Conservation (phyloP, 2,888 invertebrate species). For the Oligia latruncula region DNA sequence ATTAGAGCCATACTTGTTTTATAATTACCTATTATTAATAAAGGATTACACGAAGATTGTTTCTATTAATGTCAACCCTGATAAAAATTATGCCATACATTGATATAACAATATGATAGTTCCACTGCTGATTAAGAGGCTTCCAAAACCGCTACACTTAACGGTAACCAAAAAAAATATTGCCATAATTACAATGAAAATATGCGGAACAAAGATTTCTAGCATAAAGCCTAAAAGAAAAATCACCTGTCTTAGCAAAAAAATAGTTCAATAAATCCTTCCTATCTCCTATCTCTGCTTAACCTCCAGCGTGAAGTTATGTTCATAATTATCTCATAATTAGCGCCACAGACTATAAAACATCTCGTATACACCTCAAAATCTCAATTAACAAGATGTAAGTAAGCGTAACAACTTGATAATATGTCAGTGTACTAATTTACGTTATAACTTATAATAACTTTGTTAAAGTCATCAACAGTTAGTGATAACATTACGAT, state of each 20-base stretch:
- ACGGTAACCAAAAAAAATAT: not conserved
- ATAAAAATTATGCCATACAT: not conserved
- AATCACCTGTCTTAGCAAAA: slow-evolving; percentile 7
- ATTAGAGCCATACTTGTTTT: not conserved
- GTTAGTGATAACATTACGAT: slow-evolving; percentile 47
- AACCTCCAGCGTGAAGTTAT: slow-evolving; percentile 40
- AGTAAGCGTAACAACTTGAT: slow-evolving; percentile 30
- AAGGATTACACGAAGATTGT: not conserved
- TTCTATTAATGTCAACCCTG: not conserved
- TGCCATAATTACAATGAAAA: slow-evolving; percentile 2
- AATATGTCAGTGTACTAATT: slow-evolving; percentile 42
- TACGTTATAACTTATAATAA: slow-evolving; percentile 50
- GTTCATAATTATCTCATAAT: slow-evolving; percentile 50
- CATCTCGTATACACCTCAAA: slow-evolving; percentile 32
- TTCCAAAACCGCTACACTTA: slow-evolving; percentile 16
- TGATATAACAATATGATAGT: slow-evolving; percentile 12
- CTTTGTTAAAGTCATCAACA: slow-evolving; percentile 43
- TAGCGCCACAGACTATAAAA: slow-evolving; percentile 32
- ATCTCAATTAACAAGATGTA: slow-evolving; percentile 54
- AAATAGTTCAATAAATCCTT: slow-evolving; percentile 9
- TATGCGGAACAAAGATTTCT: slow-evolving; percentile 19
- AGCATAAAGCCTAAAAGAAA: not conserved
- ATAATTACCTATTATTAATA: not conserved
- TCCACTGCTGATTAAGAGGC: not conserved
- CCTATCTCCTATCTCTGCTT: slow-evolving; percentile 34